Conservation (phyloP, 2,113 vertebrate genomes). For the Sinocyclocheilus grahami region DNA sequence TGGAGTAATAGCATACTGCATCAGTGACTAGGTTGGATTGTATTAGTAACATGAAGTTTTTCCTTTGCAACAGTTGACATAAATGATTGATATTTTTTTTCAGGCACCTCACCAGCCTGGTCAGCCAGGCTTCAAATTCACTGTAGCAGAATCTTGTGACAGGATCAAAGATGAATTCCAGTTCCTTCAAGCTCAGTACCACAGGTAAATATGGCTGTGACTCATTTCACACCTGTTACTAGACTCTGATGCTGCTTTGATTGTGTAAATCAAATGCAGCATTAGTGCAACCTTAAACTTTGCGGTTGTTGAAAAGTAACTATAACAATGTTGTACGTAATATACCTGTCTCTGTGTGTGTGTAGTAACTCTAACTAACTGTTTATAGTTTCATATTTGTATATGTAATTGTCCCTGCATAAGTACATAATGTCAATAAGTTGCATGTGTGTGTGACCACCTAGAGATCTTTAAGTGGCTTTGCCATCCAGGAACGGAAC, state of each 20-base stretch:
- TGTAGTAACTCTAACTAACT: neutral
- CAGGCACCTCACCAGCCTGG: slow-evolving; percentile 93
- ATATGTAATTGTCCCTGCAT: neutral
- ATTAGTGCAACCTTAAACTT: neutral
- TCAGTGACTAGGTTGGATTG: neutral
- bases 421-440: neutral
- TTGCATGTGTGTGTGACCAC: neutral
- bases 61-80: slow-evolving; percentile 42
- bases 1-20: slow-evolving; percentile 6
- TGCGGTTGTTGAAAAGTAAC: neutral
- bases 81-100: slow-evolving; percentile 40
- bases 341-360: neutral
- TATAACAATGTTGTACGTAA: neutral
- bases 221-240: slow-evolving; percentile 8
- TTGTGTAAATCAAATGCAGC: neutral
- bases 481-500: neutral
- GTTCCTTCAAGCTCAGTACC: slow-evolving; percentile 94
- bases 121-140: slow-evolving; percentile 95
- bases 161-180: slow-evolving; percentile 96
- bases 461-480: neutral
- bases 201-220: slow-evolving; percentile 77
- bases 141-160: slow-evolving; percentile 92
- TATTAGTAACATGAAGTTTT: neutral
- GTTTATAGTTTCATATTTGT: neutral
- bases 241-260: neutral